A percentile compares a stretch with the other conserved stretches of the same genome.
Conservation (phyloP, 2,797 vertebrate genomes). For the Phoxinus dragarum region DNA sequence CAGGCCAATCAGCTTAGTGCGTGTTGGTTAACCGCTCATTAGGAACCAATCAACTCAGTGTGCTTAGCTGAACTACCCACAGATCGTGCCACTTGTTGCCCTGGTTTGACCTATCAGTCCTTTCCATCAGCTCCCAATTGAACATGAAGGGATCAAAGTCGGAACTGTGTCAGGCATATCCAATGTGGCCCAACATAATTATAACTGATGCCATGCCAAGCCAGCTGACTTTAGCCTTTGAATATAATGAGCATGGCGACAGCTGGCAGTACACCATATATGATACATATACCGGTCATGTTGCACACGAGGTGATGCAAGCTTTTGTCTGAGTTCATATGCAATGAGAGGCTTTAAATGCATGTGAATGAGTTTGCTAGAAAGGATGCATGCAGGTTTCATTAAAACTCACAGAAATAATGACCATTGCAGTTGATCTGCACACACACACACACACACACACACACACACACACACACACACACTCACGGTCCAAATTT, state of each 20-base stretch:
- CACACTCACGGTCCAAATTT: too few species aligned
- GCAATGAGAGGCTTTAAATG: background rate
- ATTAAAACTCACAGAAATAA: constrained; percentile 2
- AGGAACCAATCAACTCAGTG: constrained; percentile 56
- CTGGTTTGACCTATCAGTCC: constrained; percentile 44
- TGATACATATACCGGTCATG: background rate
- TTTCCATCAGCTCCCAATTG: constrained; percentile 27
- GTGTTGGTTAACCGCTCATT: constrained; percentile 55
- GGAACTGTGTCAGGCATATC: constrained; percentile 18
- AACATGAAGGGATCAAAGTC: constrained; percentile 42
- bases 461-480: too few species aligned
- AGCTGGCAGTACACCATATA: constrained; percentile 4
- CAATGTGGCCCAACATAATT: constrained; percentile 27
- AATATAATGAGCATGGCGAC: constrained; percentile 34
- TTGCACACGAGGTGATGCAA: background rate
- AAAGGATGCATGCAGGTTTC: constrained; percentile 16
- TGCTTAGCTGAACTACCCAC: constrained; percentile 48
- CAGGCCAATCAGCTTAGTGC: constrained; percentile 43
- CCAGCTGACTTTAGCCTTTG: constrained; percentile 6
- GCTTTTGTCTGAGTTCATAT: background rate
- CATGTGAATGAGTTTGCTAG: constrained; percentile 2
- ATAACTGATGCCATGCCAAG: constrained; percentile 19
- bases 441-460: background rate
- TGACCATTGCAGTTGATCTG: background rate
- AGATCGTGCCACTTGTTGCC: constrained; percentile 32